Percentiles rank a stretch among this genome's conserved stretches.
Conservation (phyloP, 1,140 invertebrate species). For the Lethrus apterus region DNA sequence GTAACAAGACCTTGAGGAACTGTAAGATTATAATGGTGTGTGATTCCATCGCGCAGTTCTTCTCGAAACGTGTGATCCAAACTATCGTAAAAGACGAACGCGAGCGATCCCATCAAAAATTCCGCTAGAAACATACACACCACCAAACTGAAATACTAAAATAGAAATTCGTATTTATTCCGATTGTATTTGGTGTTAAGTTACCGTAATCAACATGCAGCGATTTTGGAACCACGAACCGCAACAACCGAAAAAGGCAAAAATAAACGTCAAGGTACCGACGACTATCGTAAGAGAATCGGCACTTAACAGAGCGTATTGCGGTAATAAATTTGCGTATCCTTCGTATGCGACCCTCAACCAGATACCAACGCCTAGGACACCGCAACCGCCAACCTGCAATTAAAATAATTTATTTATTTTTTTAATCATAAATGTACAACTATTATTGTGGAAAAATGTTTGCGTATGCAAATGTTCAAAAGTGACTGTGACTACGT, state of each 20-base stretch:
- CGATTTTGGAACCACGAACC: constrained; percentile 74
- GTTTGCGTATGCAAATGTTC: background rate
- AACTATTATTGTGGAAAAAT: background rate
- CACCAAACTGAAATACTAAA: constrained; percentile 78
- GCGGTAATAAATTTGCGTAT: constrained; percentile 62
- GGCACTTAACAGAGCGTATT: constrained; percentile 60
- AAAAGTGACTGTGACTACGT: background rate
- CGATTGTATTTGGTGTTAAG: constrained; percentile 30
- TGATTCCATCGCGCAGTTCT: constrained; percentile 62
- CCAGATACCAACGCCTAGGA: constrained; percentile 69
- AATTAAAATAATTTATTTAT: constrained; percentile 26
- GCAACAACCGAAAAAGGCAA: constrained; percentile 74
- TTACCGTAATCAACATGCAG: constrained; percentile 67
- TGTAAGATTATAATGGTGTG: constrained; percentile 59
- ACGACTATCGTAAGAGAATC: constrained; percentile 61
- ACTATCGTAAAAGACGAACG: constrained; percentile 67
- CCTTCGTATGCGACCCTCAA: constrained; percentile 61
- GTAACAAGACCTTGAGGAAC: constrained; percentile 53
- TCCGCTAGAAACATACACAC: constrained; percentile 71
- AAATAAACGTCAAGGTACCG: constrained; percentile 61
- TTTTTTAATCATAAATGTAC: background rate
- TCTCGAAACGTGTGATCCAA: constrained; percentile 55
- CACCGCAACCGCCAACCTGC: constrained; percentile 66
- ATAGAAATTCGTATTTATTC: background rate
- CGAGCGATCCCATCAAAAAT: constrained; percentile 66